These are phyloP conservation scores for Ictidomys tridecemlineatus DNA, from an alignment of 2,113 vertebrate genomes.

Conservation along the genomic window DNA sequence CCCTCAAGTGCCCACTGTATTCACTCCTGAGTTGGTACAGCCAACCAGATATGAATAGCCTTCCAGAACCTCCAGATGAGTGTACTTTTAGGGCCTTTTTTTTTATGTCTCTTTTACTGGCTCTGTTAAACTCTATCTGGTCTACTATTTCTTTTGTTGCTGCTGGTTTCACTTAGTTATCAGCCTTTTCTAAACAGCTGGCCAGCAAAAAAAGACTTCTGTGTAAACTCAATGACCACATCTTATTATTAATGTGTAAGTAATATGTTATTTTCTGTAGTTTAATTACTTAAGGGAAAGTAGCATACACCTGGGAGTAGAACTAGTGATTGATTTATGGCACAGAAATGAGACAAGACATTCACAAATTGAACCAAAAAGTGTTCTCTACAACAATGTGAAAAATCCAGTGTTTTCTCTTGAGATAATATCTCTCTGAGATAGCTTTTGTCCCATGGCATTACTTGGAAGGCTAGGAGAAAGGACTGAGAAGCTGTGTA, in stretches of 20 bases:
- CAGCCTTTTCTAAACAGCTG: neutral
- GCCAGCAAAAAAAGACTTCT: neutral
- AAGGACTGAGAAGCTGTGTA: neutral
- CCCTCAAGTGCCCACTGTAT: neutral
- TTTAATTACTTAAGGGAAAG: neutral
- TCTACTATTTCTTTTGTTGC: neutral
- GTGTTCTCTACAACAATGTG: neutral
- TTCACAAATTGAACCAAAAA: neutral
- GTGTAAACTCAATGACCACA: neutral
- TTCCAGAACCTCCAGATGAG: neutral
- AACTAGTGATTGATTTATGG: neutral
- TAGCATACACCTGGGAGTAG: neutral
- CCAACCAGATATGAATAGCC: neutral
- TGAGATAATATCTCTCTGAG: neutral
- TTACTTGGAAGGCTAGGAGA: neutral
- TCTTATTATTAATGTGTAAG: neutral
- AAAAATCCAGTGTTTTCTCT: neutral
- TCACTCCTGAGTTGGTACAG: neutral
- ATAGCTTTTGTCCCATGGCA: neutral
- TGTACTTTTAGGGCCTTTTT: neutral
- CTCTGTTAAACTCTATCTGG: neutral
- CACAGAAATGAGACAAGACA: neutral
- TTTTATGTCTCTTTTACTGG: neutral
- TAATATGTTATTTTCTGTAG: neutral
- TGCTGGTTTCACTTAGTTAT: neutral